Percentiles rank a stretch among this genome's conserved stretches.
Evolutionary conservation across 30 jellyfish, hydroid and myxozoan species (phyloP).

Genomic region (Turritopsis dohrnii): DNA sequence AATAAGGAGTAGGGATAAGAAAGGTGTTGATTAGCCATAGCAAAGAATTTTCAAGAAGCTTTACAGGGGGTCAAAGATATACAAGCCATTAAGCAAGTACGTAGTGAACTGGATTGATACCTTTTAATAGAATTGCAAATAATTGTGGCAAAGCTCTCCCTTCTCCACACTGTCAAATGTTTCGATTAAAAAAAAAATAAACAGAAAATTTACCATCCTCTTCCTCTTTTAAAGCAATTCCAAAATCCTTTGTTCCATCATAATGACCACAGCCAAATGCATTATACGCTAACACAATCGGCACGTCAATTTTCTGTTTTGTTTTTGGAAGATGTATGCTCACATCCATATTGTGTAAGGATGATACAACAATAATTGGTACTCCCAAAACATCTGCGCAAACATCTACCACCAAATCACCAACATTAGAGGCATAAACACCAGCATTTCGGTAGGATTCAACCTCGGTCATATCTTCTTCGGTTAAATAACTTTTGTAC

Average conservation of each 20-base stretch:
- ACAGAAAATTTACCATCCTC: neutral
- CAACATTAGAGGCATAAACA: slow-evolving; percentile 15
- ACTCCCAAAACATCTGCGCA: slow-evolving; percentile 16
- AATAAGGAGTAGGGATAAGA: neutral
- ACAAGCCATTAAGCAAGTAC: neutral
- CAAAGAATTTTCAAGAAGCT: neutral
- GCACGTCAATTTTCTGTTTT: neutral
- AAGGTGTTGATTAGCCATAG: neutral
- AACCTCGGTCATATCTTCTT: slow-evolving; percentile 4
- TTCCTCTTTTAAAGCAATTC: slow-evolving; percentile 3
- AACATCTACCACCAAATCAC: slow-evolving; percentile 21
- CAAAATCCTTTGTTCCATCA: slow-evolving; percentile 17
- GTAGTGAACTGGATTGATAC: neutral
- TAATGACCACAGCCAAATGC: slow-evolving; percentile 16
- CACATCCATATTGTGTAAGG: neutral
- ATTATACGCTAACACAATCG: neutral
- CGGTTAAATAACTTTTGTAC: neutral
- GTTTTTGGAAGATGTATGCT: slow-evolving; percentile 13
- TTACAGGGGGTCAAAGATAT: neutral
- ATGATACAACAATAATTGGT: slow-evolving; percentile 24
- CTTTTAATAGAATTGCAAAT: neutral
- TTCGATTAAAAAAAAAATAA: too few species aligned
- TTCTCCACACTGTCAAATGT: too few species aligned
- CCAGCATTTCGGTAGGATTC: slow-evolving; percentile 17
- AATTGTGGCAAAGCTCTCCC: too few species aligned